A percentile compares a stretch with the other conserved stretches of the same genome.
Evolutionary conservation across 2,113 vertebrate genomes (phyloP).

Genomic region (Circaetus gallicus): DNA sequence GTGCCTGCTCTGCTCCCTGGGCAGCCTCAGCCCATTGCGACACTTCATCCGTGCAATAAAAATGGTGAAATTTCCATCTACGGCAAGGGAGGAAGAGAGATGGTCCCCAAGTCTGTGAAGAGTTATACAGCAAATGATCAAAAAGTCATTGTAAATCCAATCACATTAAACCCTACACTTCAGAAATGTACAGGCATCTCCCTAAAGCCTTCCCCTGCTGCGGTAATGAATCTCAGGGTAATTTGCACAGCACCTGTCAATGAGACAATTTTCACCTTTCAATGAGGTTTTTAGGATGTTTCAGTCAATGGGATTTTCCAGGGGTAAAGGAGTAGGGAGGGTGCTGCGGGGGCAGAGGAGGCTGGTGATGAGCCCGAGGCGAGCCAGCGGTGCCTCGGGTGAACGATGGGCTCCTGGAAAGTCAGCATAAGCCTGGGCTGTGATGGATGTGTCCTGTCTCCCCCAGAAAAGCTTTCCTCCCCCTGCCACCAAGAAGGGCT

Average conservation of each 20-base stretch:
- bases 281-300: neutral
- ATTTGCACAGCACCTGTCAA: neutral
- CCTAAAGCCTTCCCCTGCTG: neutral
- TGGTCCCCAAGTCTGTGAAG: neutral
- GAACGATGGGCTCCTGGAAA: neutral
- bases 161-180: neutral
- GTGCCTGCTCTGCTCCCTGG: neutral
- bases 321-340: neutral
- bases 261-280: neutral
- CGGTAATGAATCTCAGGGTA: neutral
- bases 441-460: neutral
- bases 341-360: rapidly evolving
- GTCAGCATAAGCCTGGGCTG: neutral
- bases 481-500: neutral
- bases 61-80: neutral
- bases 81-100: neutral
- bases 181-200: neutral
- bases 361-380: neutral
- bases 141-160: neutral
- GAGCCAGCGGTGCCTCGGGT: rapidly evolving
- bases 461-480: neutral
- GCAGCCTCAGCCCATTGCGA: neutral
- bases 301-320: neutral
- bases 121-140: neutral
- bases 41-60: rapidly evolving